Percentiles rank a stretch among this genome's conserved stretches.
Evolutionary conservation across 2,113 vertebrate genomes (phyloP).

Genomic region (Aphyosemion australe): DNA sequence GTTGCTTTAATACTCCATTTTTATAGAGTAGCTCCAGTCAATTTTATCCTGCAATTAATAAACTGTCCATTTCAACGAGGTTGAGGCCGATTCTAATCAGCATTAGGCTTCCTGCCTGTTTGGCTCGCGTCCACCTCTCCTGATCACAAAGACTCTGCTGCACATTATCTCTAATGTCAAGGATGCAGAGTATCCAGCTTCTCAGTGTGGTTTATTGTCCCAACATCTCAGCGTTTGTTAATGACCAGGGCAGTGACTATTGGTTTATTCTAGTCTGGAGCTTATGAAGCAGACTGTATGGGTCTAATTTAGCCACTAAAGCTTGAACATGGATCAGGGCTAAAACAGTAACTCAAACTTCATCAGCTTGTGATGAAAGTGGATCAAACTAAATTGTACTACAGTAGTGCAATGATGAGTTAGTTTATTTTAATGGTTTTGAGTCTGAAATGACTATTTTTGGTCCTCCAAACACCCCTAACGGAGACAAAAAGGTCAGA

Average conservation of each 20-base stretch:
- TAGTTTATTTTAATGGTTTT: too few species aligned
- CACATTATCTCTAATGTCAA: constrained; percentile 26
- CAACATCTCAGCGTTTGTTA: not conserved
- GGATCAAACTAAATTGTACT: too few species aligned
- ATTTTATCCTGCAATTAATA: constrained; percentile 58
- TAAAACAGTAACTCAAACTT: too few species aligned
- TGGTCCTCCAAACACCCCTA: too few species aligned
- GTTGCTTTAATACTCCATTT: constrained; percentile 31
- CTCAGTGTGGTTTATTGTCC: constrained; percentile 34
- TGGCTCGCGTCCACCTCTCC: constrained; percentile 32
- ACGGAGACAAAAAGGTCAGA: too few species aligned
- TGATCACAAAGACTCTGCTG: constrained; percentile 39
- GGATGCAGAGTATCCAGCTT: constrained; percentile 29
- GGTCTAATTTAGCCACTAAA: too few species aligned
- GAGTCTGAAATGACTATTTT: too few species aligned
- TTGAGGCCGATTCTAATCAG: constrained; percentile 42
- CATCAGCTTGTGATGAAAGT: too few species aligned
- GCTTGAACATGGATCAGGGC: too few species aligned
- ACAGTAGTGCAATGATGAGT: too few species aligned
- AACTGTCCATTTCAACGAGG: constrained; percentile 37
- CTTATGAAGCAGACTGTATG: too few species aligned
- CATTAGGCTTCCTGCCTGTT: constrained; percentile 30
- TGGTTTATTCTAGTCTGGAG: too few species aligned
- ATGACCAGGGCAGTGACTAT: not conserved
- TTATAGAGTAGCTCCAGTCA: constrained; percentile 40